Base-by-base conservation (phyloP, 2,888 invertebrate species). In the Cylindroiulus punctatus region DNA sequence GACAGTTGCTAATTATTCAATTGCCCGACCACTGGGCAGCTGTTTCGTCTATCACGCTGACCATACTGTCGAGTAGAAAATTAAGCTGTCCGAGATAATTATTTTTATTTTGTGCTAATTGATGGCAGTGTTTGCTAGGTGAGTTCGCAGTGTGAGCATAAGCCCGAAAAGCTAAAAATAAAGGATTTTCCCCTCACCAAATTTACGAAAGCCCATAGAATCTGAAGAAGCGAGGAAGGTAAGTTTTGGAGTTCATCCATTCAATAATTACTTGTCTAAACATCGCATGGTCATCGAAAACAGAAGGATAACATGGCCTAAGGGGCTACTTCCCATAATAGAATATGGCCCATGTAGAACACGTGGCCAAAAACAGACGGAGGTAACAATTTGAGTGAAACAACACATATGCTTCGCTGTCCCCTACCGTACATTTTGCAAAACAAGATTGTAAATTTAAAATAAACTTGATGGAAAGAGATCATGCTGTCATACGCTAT, bases 231-330 rank as follows among this genome's bases (percentile, higher is more conserved):
- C n/a, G 65, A 65, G 65, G 65, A 65, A 65, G 22, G 65, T 65
- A 22, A 26, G 22, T 65, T 52, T 52, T 52, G 52, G n/a, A 52
- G 52, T 52, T 52, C 52, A 52, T 52, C 52, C 52, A 52, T 52
- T 65, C 65, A 65, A 65, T 65, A 65, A 65, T 65, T 22, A 65
- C 65, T 65, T 65, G 65, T 65, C 65, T 65, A 65, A 65, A 65
- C 65, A 65, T 22, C 10, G 22, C 65, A 65, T 65, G 65, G 22
- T 22, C 65, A 65, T 65, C 65, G 65, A 26, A 65, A 65, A 65
- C 65, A 65, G 65, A 65, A 65, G 65, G 65, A 65, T 65, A 65
- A 65, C 26, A 65, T 65, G 65, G 22, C 65, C 26, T 26, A 22
- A 8, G 65, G 65, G 65, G 65, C 65, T 65, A 65, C 10, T 8